Base-by-base conservation (phyloP, 2,888 invertebrate genomes). In the Periphyllus acericola region DNA sequence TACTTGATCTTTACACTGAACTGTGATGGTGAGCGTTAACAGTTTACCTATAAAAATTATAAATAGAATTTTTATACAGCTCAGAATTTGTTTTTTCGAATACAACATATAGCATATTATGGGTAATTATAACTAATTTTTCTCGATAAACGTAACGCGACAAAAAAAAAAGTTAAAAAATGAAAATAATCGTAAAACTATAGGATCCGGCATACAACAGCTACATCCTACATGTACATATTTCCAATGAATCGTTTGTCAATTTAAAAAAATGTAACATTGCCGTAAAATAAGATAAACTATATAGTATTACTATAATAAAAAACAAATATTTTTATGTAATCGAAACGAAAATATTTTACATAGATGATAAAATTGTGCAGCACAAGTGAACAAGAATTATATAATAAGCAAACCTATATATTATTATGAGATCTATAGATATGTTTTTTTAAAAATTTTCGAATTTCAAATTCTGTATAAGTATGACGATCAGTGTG, bases 1-100 rank as follows among this genome's bases (percentile, higher is more conserved):
- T 19, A 94, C 94, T 90, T 94, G 93, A 6, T 96, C 94, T 90
- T 94, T 94, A 32, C 95, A 94, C 91, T 95, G 95, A 91, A 99
- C 96, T 90, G 97, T 96, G 92, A 99, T 99, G 90, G 98, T 98
- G 90, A 99, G 92, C 19, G 97, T 96, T 92, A 99, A 99, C 74
- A 97, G 96, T 92, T 99, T 99, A 83, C 95, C 95, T 95, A 92
- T 19, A 82, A 82, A 40, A 72, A 72, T 40, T 34, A n/a, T 46
- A 55, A 60, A 60, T 60, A 32, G 0, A 21, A 55, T 55, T 80
- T 46, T 55, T 80, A 60, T 21, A 60, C 21, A 19, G 52, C 21
- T 60, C 60, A 0, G 21, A 52, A 52, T 17, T 55, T 46, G 46
- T 11, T 55, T 55, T 21, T 21, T 21, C 55, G n/a, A n/a, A 46